Evolutionary conservation across 2,888 invertebrate genomes (phyloP), one percentile per base, ranked within the genome.

Genomic region (Diloba caeruleocephala): DNA sequence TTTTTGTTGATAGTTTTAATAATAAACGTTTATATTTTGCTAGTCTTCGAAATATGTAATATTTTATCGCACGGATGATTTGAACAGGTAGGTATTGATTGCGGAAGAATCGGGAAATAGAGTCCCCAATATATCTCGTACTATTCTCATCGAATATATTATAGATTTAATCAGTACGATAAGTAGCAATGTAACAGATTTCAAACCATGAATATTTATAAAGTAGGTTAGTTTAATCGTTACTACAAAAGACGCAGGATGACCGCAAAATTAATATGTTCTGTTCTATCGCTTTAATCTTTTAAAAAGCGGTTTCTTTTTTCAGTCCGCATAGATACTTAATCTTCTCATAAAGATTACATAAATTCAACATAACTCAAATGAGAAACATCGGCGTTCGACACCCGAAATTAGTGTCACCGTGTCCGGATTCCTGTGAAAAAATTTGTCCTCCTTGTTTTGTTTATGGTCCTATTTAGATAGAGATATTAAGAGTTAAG

Each of bases 401-500:
- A 68, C 49, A 62, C 34, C 25, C 43, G 37, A 73, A 43, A 61
- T 69, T 63, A 62, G 63, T 51, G 57, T 37, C 57, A 50, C 57
- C 71, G 51, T 61, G 65, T 64, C 63, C 60, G 64, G 66, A 70
- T 58, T 59, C 57, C 63, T 69, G 75, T 78, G 71, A 73, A 82
- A 81, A 79, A 82, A 82, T 73, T 74, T 75, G 82, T 84, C 81
- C 67, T 81, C 79, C 64, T 80, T 84, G 81, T 88, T 87, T 80
- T 84, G 81, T 88, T 87, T 85, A 87, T 82, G 78, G 78, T 65
- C 64, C 83, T 84, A 89, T 90, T 90, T 89, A 87, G 88, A 89
- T 90, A 89, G 84, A 90, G 88, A 90, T 90, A 89, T 89, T 82
- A 81, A 74, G 82, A 84, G 84, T 88, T 87, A 85, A 89, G 83